A percentile compares a stretch with the other conserved stretches of the same genome.
phyloP scores from a whole-genome alignment of 30 jellyfish, hydroid and myxozoan species.

The Pseudorhiza aurosa region DNA sequence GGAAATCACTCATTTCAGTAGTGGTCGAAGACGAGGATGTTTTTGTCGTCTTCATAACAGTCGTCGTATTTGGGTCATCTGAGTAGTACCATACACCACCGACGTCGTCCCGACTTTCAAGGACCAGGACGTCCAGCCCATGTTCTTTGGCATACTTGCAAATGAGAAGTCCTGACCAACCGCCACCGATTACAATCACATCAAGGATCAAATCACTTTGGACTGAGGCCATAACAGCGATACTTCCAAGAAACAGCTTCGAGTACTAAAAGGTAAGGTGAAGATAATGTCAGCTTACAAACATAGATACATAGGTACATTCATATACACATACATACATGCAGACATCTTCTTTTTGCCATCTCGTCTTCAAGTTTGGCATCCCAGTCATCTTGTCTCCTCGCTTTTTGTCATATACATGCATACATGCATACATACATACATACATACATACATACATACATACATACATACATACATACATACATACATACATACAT shows the following conservation, averaged over 20 bases:
- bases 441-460: no score
- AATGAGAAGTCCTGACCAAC: conserved; percentile 92
- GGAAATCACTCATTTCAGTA: conserved; percentile 95
- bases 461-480: no score
- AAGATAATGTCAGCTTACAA: not conserved
- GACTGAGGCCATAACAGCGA: conserved; percentile 66
- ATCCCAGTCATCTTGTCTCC: no score
- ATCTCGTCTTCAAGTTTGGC: no score
- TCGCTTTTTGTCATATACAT: no score
- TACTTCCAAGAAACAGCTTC: not conserved
- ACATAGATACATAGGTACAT: no score
- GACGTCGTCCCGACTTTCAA: conserved; percentile 71
- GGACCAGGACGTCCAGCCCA: conserved; percentile 56
- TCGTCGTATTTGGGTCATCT: conserved; percentile 59
- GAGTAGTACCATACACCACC: conserved; percentile 95
- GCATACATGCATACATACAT: no score
- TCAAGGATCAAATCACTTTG: conserved; percentile 65
- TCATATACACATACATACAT: no score
- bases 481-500: no score
- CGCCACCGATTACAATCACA: conserved; percentile 81
- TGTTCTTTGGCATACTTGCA: conserved; percentile 87
- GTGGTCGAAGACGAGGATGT: conserved; percentile 85
- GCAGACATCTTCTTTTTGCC: no score
- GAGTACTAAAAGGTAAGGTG: not conserved
- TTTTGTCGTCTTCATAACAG: conserved; percentile 84